phyloP scores from a whole-genome alignment of 2,888 invertebrate species.

The Scaptomyza flava region DNA sequence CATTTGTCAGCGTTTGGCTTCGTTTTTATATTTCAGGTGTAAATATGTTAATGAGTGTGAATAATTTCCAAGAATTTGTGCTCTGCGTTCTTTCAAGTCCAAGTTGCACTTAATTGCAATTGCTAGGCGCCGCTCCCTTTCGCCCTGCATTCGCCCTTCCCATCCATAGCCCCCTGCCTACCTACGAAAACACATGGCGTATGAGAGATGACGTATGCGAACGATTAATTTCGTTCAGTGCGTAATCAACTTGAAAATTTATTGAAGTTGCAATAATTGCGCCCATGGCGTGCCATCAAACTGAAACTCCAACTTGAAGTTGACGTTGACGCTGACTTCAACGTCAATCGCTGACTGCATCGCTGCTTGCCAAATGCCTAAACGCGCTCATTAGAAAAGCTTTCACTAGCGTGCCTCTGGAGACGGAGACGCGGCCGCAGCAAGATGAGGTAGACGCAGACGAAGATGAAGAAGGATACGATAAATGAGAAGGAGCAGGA shows the following conservation, averaged over 20 bases:
- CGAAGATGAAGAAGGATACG: constrained; percentile 2
- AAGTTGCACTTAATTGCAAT: constrained; percentile 71
- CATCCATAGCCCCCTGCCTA: background rate
- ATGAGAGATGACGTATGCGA: constrained; percentile 62
- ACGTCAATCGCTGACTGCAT: constrained; percentile 14
- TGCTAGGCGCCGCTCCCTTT: constrained; percentile 27
- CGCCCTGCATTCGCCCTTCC: background rate
- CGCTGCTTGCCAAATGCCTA: constrained; percentile 39
- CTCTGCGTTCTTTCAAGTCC: constrained; percentile 25
- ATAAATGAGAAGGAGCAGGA: constrained; percentile 1
- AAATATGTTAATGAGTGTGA: constrained; percentile 78
- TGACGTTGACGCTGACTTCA: background rate
- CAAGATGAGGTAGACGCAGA: background rate
- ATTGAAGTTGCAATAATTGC: constrained; percentile 78
- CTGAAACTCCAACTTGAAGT: background rate
- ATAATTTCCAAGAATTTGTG: constrained; percentile 68
- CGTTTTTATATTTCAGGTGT: constrained; percentile 54
- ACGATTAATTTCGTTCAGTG: constrained; percentile 74
- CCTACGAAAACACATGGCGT: constrained; percentile 34
- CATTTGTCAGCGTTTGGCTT: constrained; percentile 72
- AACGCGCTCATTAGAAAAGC: constrained; percentile 71
- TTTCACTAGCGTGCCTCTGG: constrained; percentile 71
- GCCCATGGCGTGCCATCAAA: constrained; percentile 50
- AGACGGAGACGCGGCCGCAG: background rate
- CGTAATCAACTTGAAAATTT: constrained; percentile 77